Evolutionary conservation across 2,888 invertebrate genomes (phyloP).

Genomic region (Gymnoscelis rufifasciata): DNA sequence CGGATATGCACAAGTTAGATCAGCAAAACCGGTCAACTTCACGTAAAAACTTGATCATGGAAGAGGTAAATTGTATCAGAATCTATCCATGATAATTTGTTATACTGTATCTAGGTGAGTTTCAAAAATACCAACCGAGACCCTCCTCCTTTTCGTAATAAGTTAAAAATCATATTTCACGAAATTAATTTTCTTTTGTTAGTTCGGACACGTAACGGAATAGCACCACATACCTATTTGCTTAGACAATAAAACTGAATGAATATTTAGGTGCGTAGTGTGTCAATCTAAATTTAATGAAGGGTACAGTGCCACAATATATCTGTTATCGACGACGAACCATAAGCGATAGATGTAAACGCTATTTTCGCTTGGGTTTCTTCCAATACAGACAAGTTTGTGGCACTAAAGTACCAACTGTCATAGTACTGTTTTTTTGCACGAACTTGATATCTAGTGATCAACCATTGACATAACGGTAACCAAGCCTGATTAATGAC

Average conservation of each 20-base stretch:
- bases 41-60: constrained; percentile 6
- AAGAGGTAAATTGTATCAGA: too few species aligned
- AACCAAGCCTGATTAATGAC: constrained; percentile 51
- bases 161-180: too few species aligned
- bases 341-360: too few species aligned
- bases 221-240: constrained; percentile 13
- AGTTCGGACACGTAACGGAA: constrained; percentile 4
- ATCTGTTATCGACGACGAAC: too few species aligned
- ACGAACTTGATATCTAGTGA: constrained; percentile 31
- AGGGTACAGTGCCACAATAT: too few species aligned
- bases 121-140: too few species aligned
- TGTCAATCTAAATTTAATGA: not conserved
- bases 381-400: too few species aligned
- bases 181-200: not conserved
- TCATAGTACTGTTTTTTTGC: constrained; percentile 6
- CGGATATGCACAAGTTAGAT: constrained; percentile 11
- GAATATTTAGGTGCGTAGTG: constrained; percentile 1
- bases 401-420: too few species aligned
- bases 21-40: constrained; percentile 7
- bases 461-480: constrained; percentile 55
- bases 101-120: too few species aligned
- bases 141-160: too few species aligned
- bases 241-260: constrained; percentile 13
- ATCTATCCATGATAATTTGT: too few species aligned
- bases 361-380: not conserved